Base-by-base conservation (phyloP, 1,140 invertebrate species). In the Alviniconcha marisindica region DNA sequence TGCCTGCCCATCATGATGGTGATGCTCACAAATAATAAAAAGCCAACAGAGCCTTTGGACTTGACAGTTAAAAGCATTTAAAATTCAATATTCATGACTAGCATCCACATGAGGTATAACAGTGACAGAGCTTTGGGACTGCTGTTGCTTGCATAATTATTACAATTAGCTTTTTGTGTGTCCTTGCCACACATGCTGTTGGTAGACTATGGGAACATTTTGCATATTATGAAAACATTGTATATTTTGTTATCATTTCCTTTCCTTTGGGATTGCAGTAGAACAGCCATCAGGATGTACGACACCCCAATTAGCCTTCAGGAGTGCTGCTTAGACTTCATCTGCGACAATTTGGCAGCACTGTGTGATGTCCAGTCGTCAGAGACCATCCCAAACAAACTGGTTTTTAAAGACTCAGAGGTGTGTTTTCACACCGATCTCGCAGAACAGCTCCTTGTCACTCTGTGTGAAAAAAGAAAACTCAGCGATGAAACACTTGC, bases 291-390 rank as follows among this genome's bases (percentile, higher is more conserved):
- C 85, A 84, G 66, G 15, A 91, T 91, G 91, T 91, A 91, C 79
- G 91, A 91, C 78, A 91, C 87, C 60, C 91, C 91, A 56, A 84
- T 90, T 24, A 91, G 91, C 81, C 93, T 96, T 56, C 95, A 96
- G 89, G 95, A 96, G 82, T 93, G 94, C 84, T 96, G 96, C 90
- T 93, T 96, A 15, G 95, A 96, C 84, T 95, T 94, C 88, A 96
- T 96, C 81, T 96, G 95, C 91, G 95, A 95, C 84, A 96, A 96
- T 91, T 93, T 96, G 60, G 91, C 94, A 74, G 93, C 93, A 33
- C 91, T 96, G n/a, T 95, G 95, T 90, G 93, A 95, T 82, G 86
- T 89, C 3, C 88, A 89, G 71, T 86, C 89, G 31, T 73, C 86
- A 12, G 87, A 90, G n/a, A 83, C 87, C 77, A 86, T 86, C 5